Evolutionary conservation across 1,140 invertebrate species (phyloP).

Genomic region (Philotrypesis tridentata): DNA sequence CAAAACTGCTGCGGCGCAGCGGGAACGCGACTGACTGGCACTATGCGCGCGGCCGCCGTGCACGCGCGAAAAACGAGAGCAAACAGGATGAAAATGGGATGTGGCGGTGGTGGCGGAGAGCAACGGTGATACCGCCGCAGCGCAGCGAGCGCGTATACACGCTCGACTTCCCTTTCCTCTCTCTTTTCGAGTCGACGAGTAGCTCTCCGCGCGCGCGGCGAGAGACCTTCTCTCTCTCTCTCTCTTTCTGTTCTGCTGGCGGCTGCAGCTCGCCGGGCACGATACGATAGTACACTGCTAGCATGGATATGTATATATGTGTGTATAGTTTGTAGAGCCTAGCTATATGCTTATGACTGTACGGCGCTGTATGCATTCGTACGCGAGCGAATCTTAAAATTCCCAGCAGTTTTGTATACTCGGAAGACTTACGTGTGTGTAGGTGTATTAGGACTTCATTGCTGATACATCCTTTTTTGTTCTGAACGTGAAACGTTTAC

Average conservation of each 20-base stretch:
- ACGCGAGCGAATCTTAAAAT: too few relatives aligned
- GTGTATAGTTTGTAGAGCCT: neutral
- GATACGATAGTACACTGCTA: constrained; percentile 1
- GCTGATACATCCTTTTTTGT: too few relatives aligned
- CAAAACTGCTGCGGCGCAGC: neutral
- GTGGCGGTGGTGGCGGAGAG: constrained; percentile 9
- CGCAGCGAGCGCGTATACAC: neutral
- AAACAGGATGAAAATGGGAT: constrained; percentile 48
- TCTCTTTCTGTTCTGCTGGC: too few relatives aligned
- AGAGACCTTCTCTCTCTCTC: neutral
- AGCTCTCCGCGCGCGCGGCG: too few relatives aligned
- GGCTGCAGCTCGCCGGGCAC: too few relatives aligned
- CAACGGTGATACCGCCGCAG: neutral
- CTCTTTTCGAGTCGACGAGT: neutral
- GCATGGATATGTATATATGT: neutral
- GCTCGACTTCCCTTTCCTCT: constrained; percentile 9
- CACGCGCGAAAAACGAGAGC: constrained; percentile 44
- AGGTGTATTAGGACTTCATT: too few relatives aligned
- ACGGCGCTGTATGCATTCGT: neutral
- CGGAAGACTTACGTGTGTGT: too few relatives aligned
- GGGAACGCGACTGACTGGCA: neutral
- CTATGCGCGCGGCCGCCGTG: too few relatives aligned
- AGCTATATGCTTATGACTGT: neutral
- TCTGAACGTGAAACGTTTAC: too few relatives aligned
- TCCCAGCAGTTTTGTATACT: too few relatives aligned